Conservation (phyloP, 2,888 invertebrate genomes). For the Biston stratarius region DNA sequence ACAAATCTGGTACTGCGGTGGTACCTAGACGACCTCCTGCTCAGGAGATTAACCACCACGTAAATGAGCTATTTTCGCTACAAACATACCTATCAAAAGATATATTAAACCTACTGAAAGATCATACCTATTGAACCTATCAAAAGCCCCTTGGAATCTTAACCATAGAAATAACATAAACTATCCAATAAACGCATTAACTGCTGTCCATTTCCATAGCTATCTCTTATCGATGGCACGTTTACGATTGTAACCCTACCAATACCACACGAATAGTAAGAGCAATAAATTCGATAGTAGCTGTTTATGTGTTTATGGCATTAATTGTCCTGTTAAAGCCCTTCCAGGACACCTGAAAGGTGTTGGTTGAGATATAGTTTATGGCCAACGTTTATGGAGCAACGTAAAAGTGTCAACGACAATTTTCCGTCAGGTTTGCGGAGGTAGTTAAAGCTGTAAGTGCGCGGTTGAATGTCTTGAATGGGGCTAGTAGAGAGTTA, state of each 20-base stretch:
- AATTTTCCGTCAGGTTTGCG: slow-evolving; percentile 21
- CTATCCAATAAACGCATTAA: slow-evolving; percentile 30
- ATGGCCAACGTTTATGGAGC: slow-evolving; percentile 21
- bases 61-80: too few relatives aligned
- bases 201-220: slow-evolving; percentile 56
- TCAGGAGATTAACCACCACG: too few relatives aligned
- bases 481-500: slow-evolving; percentile 9
- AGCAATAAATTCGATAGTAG: slow-evolving; percentile 53
- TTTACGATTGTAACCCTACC: slow-evolving; percentile 64
- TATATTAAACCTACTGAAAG: too few relatives aligned
- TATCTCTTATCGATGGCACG: slow-evolving; percentile 63
- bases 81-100: too few relatives aligned
- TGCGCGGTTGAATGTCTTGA: slow-evolving; percentile 17
- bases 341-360: slow-evolving; percentile 37
- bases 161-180: background rate
- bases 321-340: slow-evolving; percentile 50
- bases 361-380: slow-evolving; percentile 30
- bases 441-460: slow-evolving; percentile 11
- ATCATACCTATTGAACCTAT: too few relatives aligned
- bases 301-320: slow-evolving; percentile 49
- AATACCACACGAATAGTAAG: slow-evolving; percentile 59
- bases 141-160: background rate
- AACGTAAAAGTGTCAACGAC: slow-evolving; percentile 28
- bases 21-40: too few relatives aligned
- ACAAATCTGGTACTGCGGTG: too few relatives aligned